Conservation (phyloP, 2,797 vertebrate genomes). For the Dryobates pubescens region DNA sequence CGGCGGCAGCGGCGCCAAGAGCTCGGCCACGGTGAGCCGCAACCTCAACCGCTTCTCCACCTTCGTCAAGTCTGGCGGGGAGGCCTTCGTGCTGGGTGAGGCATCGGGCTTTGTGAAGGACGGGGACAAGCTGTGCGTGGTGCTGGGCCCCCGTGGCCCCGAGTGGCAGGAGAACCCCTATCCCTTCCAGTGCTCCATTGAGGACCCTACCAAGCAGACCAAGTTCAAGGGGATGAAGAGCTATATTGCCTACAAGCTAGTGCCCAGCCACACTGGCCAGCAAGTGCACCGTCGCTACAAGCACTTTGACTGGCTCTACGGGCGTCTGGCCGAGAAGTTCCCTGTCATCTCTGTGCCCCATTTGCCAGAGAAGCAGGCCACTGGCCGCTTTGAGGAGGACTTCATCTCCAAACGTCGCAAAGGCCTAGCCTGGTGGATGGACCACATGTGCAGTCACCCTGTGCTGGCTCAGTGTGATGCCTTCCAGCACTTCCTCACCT, state of each 20-base stretch:
- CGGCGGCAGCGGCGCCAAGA: conserved; percentile 81
- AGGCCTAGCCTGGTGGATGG: conserved; percentile 98
- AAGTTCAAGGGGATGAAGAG: conserved; percentile 99
- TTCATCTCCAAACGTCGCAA: conserved; percentile 97
- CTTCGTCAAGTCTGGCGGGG: conserved; percentile 95
- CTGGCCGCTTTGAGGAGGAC: conserved; percentile 97
- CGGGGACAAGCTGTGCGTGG: conserved; percentile 94
- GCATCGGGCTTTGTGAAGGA: conserved; percentile 93
- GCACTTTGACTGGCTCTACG: conserved; percentile 98
- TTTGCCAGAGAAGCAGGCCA: conserved; percentile 97
- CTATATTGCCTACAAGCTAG: conserved; percentile 96
- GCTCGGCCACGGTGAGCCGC: conserved; percentile 91
- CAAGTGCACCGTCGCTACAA: conserved; percentile 95
- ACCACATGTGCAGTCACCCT: conserved; percentile 97
- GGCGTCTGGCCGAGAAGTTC: conserved; percentile 93
- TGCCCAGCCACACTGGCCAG: conserved; percentile 90
- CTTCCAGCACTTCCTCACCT: conserved; percentile 96
- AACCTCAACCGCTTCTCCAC: conserved; percentile 97
- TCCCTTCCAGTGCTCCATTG: conserved; percentile 91
- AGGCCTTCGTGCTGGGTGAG: conserved; percentile 94
- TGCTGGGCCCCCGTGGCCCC: conserved; percentile 88
- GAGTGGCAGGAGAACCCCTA: conserved; percentile 99
- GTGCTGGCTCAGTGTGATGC: conserved; percentile 93
- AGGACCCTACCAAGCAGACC: conserved; percentile 97
- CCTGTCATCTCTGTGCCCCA: conserved; percentile 96